phyloP scores from a whole-genome alignment of 2,113 vertebrate species.

The Callionymus lyra region DNA sequence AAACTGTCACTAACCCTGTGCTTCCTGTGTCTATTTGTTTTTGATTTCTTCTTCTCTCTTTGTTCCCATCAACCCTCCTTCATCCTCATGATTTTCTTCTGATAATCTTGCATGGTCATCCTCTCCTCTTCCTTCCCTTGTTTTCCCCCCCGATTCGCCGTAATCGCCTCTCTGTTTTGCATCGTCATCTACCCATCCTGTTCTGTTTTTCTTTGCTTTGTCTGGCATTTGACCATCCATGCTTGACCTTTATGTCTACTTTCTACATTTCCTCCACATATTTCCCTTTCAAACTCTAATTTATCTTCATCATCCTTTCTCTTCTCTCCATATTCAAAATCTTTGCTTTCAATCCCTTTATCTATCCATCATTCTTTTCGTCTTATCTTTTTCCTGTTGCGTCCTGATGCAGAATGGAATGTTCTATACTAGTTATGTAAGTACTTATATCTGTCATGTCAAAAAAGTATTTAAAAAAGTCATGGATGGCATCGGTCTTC shows the following conservation, averaged over 20 bases:
- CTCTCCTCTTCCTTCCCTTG: conserved; percentile 40
- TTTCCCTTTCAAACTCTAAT: not conserved
- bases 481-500: too few relatives aligned
- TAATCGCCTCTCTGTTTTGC: conserved; percentile 14
- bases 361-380: conserved; percentile 10
- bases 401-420: conserved; percentile 78
- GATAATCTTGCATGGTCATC: conserved; percentile 40
- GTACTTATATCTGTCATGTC: conserved; percentile 58
- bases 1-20: conserved; percentile 59
- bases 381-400: conserved; percentile 50
- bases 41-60: not conserved
- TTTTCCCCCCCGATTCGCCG: not conserved
- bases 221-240: not conserved
- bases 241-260: not conserved
- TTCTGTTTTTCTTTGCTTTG: conserved; percentile 4
- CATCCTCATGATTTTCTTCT: not conserved
- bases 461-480: conserved; percentile 7
- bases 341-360: too few relatives aligned
- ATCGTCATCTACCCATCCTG: conserved; percentile 31
- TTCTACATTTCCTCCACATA: not conserved
- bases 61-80: conserved; percentile 2
- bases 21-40: conserved; percentile 38
- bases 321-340: not conserved
- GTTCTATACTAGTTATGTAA: conserved; percentile 87
- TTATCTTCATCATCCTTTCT: not conserved